Evolutionary conservation across 2,797 vertebrate genomes (phyloP).

Genomic region (Cyclura pinguis): DNA sequence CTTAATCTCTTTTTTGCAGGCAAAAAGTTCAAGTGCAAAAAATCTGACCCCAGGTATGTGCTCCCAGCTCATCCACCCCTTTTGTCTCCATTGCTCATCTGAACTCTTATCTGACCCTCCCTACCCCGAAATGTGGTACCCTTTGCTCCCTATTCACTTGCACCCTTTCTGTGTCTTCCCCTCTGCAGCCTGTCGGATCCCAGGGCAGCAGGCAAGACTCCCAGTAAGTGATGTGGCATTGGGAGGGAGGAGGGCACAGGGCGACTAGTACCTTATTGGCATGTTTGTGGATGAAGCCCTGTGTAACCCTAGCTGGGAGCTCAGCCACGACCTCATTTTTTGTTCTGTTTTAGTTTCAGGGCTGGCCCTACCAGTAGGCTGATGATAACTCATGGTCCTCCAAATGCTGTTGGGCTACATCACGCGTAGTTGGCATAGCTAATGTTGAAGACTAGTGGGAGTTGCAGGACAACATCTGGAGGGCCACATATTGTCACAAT

Average conservation of each 20-base stretch:
- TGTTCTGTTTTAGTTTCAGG: not conserved
- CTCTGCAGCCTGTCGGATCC: slow-evolving; percentile 38
- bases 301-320: not conserved
- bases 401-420: no score
- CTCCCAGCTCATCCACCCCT: not conserved
- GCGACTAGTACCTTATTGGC: not conserved
- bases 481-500: no score
- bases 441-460: no score
- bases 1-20: slow-evolving; percentile 51
- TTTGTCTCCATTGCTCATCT: not conserved
- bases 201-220: slow-evolving; percentile 23
- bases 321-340: not conserved
- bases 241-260: not conserved
- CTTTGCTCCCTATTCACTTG: not conserved
- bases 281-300: not conserved
- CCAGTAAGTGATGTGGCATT: slow-evolving; percentile 24
- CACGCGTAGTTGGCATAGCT: no score
- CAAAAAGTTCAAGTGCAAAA: slow-evolving; percentile 76
- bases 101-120: not conserved
- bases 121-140: not conserved
- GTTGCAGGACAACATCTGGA: no score
- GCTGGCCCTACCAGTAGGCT: not conserved
- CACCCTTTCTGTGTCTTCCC: slow-evolving; percentile 17
- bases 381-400: no score
- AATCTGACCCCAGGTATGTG: slow-evolving; percentile 64